Evolutionary conservation across 1,140 invertebrate species (phyloP).

Genomic region (Leucophenga varia): DNA sequence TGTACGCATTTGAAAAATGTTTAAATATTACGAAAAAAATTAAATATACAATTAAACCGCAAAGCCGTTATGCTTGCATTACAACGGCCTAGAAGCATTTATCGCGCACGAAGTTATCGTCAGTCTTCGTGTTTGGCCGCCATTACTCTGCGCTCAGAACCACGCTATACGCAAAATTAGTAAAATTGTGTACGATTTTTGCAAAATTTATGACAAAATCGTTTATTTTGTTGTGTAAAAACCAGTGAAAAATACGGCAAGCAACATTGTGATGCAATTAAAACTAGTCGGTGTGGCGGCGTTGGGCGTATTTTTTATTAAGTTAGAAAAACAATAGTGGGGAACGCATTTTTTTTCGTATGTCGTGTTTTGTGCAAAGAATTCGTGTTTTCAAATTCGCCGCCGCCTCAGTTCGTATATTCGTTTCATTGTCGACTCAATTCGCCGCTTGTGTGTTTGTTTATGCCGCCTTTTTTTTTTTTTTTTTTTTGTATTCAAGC

Average conservation of each 20-base stretch:
- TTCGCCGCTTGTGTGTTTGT: constrained; percentile 51
- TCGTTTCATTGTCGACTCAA: constrained; percentile 39
- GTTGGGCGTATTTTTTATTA: too few relatives aligned
- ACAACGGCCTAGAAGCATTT: constrained; percentile 29
- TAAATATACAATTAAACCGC: too few relatives aligned
- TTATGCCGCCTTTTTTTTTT: constrained; percentile 51
- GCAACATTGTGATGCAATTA: too few relatives aligned
- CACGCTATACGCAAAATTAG: constrained; percentile 43
- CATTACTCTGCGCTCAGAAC: constrained; percentile 53
- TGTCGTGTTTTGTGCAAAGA: constrained; percentile 41
- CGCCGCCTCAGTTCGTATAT: too few relatives aligned
- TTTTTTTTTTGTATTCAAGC: constrained; percentile 20
- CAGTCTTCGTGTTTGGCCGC: constrained; percentile 44
- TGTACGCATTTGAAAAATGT: too few relatives aligned
- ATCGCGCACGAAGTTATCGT: constrained; percentile 32
- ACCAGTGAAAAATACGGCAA: constrained; percentile 38
- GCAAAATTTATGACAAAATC: constrained; percentile 47
- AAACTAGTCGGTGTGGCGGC: too few relatives aligned
- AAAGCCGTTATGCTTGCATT: too few relatives aligned
- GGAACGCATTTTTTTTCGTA: constrained; percentile 35
- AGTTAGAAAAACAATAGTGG: constrained; percentile 41
- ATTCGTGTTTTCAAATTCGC: constrained; percentile 48
- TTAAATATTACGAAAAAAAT: too few relatives aligned
- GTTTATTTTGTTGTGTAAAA: constrained; percentile 34
- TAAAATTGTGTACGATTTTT: constrained; percentile 16